Evolutionary conservation across 2,888 invertebrate genomes (phyloP), one percentile per base, ranked within the genome.

Genomic region (Caenorhabditis parvicauda): DNA sequence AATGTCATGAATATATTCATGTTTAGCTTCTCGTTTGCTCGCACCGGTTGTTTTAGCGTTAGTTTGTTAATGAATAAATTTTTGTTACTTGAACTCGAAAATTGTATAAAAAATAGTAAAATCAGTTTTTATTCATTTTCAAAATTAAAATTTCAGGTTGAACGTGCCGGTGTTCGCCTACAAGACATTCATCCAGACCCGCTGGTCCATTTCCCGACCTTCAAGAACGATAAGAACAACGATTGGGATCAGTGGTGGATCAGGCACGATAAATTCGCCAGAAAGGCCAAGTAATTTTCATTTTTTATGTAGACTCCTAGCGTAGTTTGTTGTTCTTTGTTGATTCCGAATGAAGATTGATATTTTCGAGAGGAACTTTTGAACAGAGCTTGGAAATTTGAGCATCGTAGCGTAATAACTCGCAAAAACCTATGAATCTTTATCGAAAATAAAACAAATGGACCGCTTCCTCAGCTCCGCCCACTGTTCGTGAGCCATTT

Each of bases 201-300:
- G 0, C 58, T 73, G 3, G 67, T 78, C 6, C 52, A 56, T 24
- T 78, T 77, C 59, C 72, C 74, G 27, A 65, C 72, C 3, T 75
- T 75, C 62, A 77, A 78, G 42, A 63, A 69, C 28, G 79, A 78
- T 52, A 59, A 56, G 42, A 63, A 64, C 48, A 76, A 65, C 42
- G 62, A 74, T 45, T 78, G 79, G 79, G 76, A 76, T 52, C 65
- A 77, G 56, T 78, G 76, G 75, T 74, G 70, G 71, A 60, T 69
- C 28, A 60, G 70, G 53, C 69, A 74, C 51, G 76, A 72, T 51
- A 72, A 75, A 48, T 77, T 77, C 45, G 70, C 74, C 2, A 60
- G 64, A 46, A 77, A 74, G 39, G 72, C 67, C 28, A 74, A 70
- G 56, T 76, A 66, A 55, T 35, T 42, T 41, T 39, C 14, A 42